phyloP scores from a whole-genome alignment of 2,797 vertebrate genomes.

The Hippocampus kuda region DNA sequence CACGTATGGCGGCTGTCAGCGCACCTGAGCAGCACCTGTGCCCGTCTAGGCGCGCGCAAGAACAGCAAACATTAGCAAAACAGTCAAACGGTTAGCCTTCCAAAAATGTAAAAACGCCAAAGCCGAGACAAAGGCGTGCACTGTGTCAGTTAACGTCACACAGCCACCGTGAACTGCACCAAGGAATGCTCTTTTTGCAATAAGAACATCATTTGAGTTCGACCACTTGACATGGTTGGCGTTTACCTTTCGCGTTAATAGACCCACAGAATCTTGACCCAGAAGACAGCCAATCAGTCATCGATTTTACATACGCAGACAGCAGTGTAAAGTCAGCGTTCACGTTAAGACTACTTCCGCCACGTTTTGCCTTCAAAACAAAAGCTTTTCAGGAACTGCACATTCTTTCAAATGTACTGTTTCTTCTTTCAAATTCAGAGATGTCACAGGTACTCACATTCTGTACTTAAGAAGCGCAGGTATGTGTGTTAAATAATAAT shows the following conservation, averaged over 20 bases:
- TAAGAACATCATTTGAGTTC: not conserved
- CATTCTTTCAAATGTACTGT: not conserved
- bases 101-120: constrained; percentile 19
- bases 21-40: constrained; percentile 8
- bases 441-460: no score
- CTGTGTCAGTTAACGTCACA: constrained; percentile 23
- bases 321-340: constrained; percentile 27
- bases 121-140: constrained; percentile 53
- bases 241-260: constrained; percentile 50
- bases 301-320: constrained; percentile 47
- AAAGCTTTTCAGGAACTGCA: constrained; percentile 17
- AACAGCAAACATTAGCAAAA: constrained; percentile 36
- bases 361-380: constrained; percentile 37
- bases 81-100: constrained; percentile 33
- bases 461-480: not conserved
- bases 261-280: constrained; percentile 34
- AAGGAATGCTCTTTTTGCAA: constrained; percentile 7
- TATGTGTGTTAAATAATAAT: not conserved
- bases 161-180: constrained; percentile 1
- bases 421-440: no score
- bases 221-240: not conserved
- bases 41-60: constrained; percentile 3
- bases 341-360: constrained; percentile 10
- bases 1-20: constrained; percentile 21
- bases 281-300: constrained; percentile 58